Evolutionary conservation across 1,140 invertebrate genomes (phyloP).

Genomic region (Sycophaga agraensis): DNA sequence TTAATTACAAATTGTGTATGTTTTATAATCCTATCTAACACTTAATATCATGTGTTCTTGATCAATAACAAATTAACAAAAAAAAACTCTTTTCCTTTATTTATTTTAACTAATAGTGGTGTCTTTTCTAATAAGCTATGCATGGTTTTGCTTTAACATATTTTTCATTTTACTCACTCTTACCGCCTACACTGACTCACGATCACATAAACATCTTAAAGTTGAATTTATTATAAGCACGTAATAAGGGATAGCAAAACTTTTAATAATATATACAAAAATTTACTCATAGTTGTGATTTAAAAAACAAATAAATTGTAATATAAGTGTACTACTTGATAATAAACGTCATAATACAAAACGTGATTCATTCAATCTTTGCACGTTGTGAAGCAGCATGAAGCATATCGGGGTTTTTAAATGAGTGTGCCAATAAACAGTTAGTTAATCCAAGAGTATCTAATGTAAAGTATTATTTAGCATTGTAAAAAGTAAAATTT

Average conservation of each 20-base stretch:
- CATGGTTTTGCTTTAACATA: conserved; percentile 36
- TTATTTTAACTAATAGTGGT: neutral
- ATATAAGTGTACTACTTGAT: conserved; percentile 2
- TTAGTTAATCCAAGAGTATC: neutral
- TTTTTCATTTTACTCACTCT: neutral
- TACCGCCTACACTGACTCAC: conserved; percentile 16
- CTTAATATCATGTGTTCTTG: too few relatives aligned
- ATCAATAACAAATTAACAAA: neutral
- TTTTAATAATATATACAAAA: conserved; percentile 6
- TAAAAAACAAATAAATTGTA: conserved; percentile 11
- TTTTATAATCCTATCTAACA: neutral
- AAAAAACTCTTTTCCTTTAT: neutral
- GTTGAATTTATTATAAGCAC: conserved; percentile 2
- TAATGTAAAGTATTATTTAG: conserved; percentile 26
- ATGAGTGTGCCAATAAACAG: conserved; percentile 20
- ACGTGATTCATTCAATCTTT: conserved; percentile 17
- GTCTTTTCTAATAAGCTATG: conserved; percentile 16
- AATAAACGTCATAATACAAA: conserved; percentile 1
- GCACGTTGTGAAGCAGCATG: conserved; percentile 30
- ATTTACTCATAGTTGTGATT: conserved; percentile 21
- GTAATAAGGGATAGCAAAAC: neutral
- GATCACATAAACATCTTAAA: neutral
- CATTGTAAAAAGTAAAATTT: conserved; percentile 26
- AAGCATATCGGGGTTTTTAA: conserved; percentile 9
- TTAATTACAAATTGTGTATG: neutral